Conservation (phyloP, 2,888 invertebrate genomes). For the Netelia virgata region DNA sequence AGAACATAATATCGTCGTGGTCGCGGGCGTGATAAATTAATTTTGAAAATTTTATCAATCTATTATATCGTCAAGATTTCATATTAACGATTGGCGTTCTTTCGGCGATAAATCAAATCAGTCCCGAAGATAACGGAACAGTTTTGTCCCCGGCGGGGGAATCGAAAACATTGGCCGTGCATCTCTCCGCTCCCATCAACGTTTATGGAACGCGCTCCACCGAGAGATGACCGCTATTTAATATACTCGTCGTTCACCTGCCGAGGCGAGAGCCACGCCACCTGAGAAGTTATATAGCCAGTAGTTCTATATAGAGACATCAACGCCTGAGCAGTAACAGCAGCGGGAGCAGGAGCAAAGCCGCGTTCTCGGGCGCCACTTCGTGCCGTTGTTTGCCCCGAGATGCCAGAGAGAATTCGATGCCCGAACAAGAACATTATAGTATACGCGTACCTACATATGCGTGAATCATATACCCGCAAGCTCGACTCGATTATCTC, state of each 20-base stretch:
- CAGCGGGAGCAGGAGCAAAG: constrained; percentile 55
- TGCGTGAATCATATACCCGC: constrained; percentile 20
- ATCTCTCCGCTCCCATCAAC: constrained; percentile 25
- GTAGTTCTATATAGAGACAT: constrained; percentile 76
- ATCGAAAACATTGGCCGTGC: constrained; percentile 34
- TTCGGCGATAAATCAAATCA: constrained; percentile 1
- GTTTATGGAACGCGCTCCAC: constrained; percentile 55
- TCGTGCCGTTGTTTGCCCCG: constrained; percentile 40
- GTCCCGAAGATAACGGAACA: constrained; percentile 7
- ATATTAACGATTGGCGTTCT: not conserved
- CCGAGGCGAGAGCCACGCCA: constrained; percentile 43
- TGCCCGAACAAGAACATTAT: constrained; percentile 62
- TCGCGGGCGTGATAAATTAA: not conserved
- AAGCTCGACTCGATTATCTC: too few relatives aligned
- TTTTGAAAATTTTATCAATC: not conserved
- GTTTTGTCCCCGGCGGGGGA: constrained; percentile 30
- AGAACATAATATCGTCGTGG: not conserved
- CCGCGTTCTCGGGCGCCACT: constrained; percentile 46
- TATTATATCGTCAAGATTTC: not conserved
- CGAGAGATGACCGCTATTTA: constrained; percentile 52
- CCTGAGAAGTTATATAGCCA: constrained; percentile 47
- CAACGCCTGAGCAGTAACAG: constrained; percentile 73
- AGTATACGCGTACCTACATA: constrained; percentile 15
- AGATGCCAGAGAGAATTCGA: constrained; percentile 63
- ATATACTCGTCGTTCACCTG: constrained; percentile 67